Evolutionary conservation across 2,113 vertebrate species (phyloP), one percentile per base, ranked within the genome.

Genomic region (Anser brachyrhynchus): DNA sequence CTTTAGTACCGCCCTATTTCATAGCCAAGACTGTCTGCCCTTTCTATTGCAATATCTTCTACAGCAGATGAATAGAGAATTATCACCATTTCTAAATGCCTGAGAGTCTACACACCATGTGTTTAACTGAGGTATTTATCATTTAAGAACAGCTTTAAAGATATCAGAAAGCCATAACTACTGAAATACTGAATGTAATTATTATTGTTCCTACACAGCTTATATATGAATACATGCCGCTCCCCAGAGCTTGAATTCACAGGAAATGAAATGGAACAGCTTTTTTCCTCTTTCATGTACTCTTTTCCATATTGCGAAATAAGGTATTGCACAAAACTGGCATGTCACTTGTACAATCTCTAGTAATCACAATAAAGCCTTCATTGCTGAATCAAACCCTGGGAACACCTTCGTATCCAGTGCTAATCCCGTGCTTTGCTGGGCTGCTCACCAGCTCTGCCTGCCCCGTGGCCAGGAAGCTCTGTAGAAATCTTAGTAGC

Each of bases 81-180:
- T 94, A 77, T 88, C 52, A 61, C 26, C 12, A 31, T 44, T 89
- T 87, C n/a, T 84, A 82, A 75, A 73, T 90, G 44, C 49, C 69
- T 51, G 35, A 84, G 1, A 77, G 14, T 17, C 23, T 84, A 49
- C 62, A 26, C 69, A 49, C 71, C 33, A 39, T 59, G 26, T 77
- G 43, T 44, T 83, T 90, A 81, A 84, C 69, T 74, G 29, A 80
- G 81, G 49, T 81, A 95, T 94, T 89, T 92, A 69, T 94, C 31
- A 46, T 80, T 78, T 92, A 75, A 84, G 71, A 84, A 84, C 54
- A 87, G 26, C 58, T 95, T 89, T 62, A 75, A 91, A 84, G 84
- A 69, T 88, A 94, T 61, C 92, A 89, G 65, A 86, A 94, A 91
- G 33, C 17, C 72, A 22, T 75, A 59, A 72, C 81, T 95, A 90